These are phyloP conservation scores for Pseudochirops corinnae DNA, from an alignment of 2,797 vertebrate genomes.

Conservation along the genomic window DNA sequence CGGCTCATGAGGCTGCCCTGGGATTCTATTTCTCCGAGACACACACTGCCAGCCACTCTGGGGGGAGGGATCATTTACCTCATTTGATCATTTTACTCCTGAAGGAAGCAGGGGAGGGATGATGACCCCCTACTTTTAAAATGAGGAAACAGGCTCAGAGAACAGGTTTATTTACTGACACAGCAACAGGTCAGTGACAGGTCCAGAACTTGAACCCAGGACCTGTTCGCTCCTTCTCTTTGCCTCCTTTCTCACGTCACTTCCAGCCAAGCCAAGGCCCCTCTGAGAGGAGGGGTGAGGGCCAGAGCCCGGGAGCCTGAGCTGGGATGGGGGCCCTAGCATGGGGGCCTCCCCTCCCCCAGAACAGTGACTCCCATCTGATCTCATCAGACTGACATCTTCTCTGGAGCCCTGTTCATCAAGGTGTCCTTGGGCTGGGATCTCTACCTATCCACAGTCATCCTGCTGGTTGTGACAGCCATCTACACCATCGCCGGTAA, in stretches of 20 bases:
- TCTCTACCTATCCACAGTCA: slow-evolving; percentile 92
- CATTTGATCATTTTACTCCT: background rate
- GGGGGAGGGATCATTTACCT: background rate
- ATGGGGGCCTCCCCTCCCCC: background rate
- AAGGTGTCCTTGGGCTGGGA: slow-evolving; percentile 94
- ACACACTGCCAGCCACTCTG: background rate
- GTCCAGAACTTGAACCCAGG: background rate
- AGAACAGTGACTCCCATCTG: background rate
- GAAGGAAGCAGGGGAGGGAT: background rate
- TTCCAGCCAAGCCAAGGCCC: background rate
- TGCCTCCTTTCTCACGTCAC: background rate
- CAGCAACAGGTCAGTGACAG: background rate
- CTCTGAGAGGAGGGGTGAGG: background rate
- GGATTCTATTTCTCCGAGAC: background rate
- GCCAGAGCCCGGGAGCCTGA: background rate
- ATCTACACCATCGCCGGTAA: slow-evolving; percentile 94
- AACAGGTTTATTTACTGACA: background rate
- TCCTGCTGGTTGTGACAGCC: slow-evolving; percentile 92
- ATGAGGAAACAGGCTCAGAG: background rate
- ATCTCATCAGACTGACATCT: slow-evolving; percentile 91
- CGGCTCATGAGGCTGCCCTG: fast-evolving
- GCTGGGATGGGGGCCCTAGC: background rate
- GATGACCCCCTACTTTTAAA: background rate
- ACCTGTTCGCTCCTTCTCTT: background rate
- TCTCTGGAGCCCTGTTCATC: slow-evolving; percentile 94